Conservation (phyloP, 2,888 invertebrate genomes). For the Calephelis perditalis region DNA sequence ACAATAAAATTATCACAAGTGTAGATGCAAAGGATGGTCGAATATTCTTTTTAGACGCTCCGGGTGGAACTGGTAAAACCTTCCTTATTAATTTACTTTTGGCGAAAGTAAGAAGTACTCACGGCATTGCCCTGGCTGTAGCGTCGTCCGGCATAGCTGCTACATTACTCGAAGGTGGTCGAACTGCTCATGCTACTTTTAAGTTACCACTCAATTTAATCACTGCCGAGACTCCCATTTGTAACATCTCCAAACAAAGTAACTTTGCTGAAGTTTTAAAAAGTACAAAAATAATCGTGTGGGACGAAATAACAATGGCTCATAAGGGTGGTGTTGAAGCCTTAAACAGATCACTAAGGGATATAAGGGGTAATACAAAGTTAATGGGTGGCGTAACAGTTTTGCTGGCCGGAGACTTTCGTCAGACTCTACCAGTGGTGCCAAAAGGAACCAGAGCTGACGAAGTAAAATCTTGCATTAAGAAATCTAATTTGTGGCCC, state of each 20-base stretch:
- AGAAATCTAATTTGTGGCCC: conserved; percentile 26
- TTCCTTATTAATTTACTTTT: conserved; percentile 14
- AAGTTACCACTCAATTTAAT: conserved; percentile 25
- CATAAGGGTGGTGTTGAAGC: conserved; percentile 21
- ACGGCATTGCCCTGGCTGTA: conserved; percentile 12
- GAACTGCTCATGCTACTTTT: conserved; percentile 24
- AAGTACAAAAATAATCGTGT: conserved; percentile 17
- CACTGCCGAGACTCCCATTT: conserved; percentile 20
- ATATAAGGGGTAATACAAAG: conserved; percentile 20
- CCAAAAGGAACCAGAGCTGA: conserved; percentile 26
- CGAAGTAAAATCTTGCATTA: conserved; percentile 27
- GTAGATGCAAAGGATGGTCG: conserved; percentile 10
- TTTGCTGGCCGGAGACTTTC: neutral
- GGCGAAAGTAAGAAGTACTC: conserved; percentile 15
- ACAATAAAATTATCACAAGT: conserved; percentile 9
- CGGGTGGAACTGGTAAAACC: neutral
- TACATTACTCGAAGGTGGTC: conserved; percentile 23
- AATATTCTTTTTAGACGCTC: conserved; percentile 14
- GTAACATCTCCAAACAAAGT: conserved; percentile 24
- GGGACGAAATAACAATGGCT: conserved; percentile 24
- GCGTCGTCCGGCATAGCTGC: conserved; percentile 15
- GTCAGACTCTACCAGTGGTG: conserved; percentile 25
- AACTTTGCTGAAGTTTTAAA: conserved; percentile 20
- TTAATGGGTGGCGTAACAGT: conserved; percentile 23
- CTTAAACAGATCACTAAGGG: conserved; percentile 23